These are phyloP conservation scores for Sinosuthora webbiana DNA, from an alignment of 2,113 vertebrate species.

Conservation along the genomic window DNA sequence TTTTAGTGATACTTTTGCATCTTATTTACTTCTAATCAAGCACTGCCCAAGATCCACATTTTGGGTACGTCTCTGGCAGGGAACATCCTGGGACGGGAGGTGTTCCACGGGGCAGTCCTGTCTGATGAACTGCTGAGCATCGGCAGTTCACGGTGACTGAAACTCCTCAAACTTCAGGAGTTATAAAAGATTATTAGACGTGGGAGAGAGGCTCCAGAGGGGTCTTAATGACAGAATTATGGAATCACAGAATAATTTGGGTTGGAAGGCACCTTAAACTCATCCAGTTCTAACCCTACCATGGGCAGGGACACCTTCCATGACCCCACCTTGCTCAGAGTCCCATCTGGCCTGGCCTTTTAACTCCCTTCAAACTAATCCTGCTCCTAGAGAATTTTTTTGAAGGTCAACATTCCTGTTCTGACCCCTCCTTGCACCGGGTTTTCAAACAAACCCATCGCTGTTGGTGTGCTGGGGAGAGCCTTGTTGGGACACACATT, in stretches of 20 bases:
- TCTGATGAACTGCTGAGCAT: neutral
- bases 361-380: neutral
- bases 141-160: too few species aligned
- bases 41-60: neutral
- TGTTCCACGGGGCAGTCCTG: neutral
- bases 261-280: neutral
- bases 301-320: neutral
- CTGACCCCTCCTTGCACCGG: neutral
- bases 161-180: neutral
- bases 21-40: neutral
- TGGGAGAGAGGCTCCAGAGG: neutral
- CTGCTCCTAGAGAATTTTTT: neutral
- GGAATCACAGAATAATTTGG: neutral
- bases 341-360: neutral
- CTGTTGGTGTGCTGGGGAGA: too few species aligned
- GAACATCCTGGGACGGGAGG: neutral
- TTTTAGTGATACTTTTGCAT: neutral
- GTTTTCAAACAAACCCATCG: neutral
- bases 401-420: neutral
- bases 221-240: neutral
- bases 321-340: neutral
- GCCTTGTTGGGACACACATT: too few species aligned
- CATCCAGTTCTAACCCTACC: too few species aligned
- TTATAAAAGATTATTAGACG: neutral
- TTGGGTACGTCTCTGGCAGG: neutral